These are phyloP conservation scores for Cercopithecus neglectus DNA, from an alignment of 2,797 vertebrate species.

Conservation along the genomic window DNA sequence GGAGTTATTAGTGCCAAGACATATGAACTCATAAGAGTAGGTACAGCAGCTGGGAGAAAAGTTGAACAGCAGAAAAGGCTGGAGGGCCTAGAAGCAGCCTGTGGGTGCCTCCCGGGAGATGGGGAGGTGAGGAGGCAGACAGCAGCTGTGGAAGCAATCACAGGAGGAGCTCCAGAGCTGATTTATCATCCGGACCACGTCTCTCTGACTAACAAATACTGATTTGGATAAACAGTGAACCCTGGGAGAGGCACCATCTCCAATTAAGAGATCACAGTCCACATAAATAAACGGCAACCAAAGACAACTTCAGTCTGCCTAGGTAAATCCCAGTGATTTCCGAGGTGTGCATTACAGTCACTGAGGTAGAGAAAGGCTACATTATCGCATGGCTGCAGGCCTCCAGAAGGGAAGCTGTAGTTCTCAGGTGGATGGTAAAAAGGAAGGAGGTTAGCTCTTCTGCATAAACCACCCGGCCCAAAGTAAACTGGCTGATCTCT, in stretches of 20 bases:
- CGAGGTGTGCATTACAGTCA: not conserved
- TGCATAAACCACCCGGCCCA: not conserved
- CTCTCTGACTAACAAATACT: slow-evolving; percentile 43
- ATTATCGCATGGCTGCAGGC: not conserved
- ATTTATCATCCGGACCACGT: slow-evolving; percentile 39
- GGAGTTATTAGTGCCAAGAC: slow-evolving; percentile 12
- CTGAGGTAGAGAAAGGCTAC: not conserved
- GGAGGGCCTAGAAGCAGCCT: slow-evolving; percentile 29
- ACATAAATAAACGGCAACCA: slow-evolving; percentile 62
- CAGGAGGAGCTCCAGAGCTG: slow-evolving; percentile 25
- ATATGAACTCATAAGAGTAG: slow-evolving; percentile 5
- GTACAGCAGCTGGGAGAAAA: slow-evolving; percentile 28
- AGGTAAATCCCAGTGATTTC: slow-evolving; percentile 58
- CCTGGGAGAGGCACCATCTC: slow-evolving; percentile 66
- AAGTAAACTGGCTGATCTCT: not conserved
- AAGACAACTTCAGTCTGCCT: slow-evolving; percentile 35
- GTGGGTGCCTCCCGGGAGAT: slow-evolving; percentile 31
- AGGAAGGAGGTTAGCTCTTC: not conserved
- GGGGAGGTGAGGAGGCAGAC: slow-evolving; percentile 20
- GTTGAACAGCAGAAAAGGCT: slow-evolving; percentile 41
- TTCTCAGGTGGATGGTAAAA: not conserved
- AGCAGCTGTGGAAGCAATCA: slow-evolving; percentile 52
- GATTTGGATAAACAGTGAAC: slow-evolving; percentile 73
- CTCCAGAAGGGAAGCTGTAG: accelerated
- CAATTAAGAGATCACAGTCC: slow-evolving; percentile 76